phyloP scores from a whole-genome alignment of 1,140 invertebrate species.

The Parapsyche elsis region DNA sequence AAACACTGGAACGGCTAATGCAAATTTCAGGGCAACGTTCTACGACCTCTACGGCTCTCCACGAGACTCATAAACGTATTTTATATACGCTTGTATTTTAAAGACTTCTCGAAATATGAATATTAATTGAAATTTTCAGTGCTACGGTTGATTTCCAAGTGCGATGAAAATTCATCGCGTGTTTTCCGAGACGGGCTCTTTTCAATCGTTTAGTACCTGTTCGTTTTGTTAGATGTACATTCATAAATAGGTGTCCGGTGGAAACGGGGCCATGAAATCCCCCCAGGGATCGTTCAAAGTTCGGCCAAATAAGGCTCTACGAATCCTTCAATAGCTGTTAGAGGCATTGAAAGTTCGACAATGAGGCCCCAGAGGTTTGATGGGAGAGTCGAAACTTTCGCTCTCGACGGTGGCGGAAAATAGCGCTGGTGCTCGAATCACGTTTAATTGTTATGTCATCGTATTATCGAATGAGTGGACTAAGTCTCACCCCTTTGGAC shows the following conservation, averaged over 20 bases:
- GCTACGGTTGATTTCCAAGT: background rate
- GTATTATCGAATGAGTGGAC: background rate
- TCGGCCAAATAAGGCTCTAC: background rate
- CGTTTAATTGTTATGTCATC: background rate
- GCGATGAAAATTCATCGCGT: background rate
- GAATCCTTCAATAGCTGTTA: slow-evolving; percentile 21
- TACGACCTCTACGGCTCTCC: too few relatives aligned
- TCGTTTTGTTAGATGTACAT: background rate
- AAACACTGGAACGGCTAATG: too few relatives aligned
- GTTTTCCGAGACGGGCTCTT: background rate
- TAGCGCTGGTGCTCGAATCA: background rate
- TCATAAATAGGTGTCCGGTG: background rate
- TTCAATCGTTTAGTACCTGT: background rate
- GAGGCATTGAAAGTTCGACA: slow-evolving; percentile 26
- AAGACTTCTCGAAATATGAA: too few relatives aligned
- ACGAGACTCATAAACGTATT: too few relatives aligned
- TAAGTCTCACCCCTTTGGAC: too few relatives aligned
- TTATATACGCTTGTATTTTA: too few relatives aligned
- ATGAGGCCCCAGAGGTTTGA: slow-evolving; percentile 22
- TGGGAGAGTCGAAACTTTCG: background rate
- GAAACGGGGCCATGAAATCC: background rate
- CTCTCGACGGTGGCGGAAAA: background rate
- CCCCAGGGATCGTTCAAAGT: background rate
- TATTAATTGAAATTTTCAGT: too few relatives aligned
- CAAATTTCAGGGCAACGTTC: too few relatives aligned